Percentiles rank a stretch among this genome's conserved stretches.
These are phyloP conservation scores for Hypomesus transpacificus DNA, from an alignment of 2,113 vertebrate species.

Conservation along the genomic window DNA sequence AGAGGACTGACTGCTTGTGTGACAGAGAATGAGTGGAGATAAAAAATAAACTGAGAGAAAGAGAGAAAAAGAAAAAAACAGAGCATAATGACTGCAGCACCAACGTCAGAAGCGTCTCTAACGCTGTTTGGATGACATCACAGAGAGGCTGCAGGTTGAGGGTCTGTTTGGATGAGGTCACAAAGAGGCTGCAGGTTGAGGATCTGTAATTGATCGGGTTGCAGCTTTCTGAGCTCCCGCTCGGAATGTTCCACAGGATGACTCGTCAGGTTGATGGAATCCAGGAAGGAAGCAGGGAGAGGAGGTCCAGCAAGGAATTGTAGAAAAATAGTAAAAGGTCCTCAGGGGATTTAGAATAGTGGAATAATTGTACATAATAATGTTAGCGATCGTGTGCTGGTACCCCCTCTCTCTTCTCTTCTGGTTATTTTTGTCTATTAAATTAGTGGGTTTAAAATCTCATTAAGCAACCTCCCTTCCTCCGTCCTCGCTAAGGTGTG, in stretches of 20 bases:
- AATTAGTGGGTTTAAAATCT: constrained; percentile 69
- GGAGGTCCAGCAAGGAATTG: constrained; percentile 18
- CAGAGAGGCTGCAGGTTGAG: constrained; percentile 46
- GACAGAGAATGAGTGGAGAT: not conserved
- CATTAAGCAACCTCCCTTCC: constrained; percentile 56
- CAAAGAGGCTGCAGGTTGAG: constrained; percentile 46
- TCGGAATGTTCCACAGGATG: constrained; percentile 67
- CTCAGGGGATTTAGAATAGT: not conserved
- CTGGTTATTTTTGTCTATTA: constrained; percentile 68
- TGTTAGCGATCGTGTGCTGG: constrained; percentile 53
- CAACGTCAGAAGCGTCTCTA: constrained; percentile 41
- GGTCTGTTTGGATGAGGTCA: constrained; percentile 54
- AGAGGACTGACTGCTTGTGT: not conserved
- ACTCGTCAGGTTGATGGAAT: constrained; percentile 66
- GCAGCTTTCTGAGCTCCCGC: constrained; percentile 45
- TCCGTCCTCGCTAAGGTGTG: constrained; percentile 40
- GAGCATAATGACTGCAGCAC: constrained; percentile 14
- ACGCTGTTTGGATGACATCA: constrained; percentile 55
- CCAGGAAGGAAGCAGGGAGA: constrained; percentile 46
- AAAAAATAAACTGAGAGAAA: constrained; percentile 12
- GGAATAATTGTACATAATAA: constrained; percentile 52
- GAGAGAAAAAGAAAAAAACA: constrained; percentile 4
- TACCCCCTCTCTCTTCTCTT: constrained; percentile 30
- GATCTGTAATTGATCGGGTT: constrained; percentile 66
- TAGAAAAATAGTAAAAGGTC: constrained; percentile 41